Conservation (phyloP, 2,113 vertebrate species). For the Mormoops blainvillei region DNA sequence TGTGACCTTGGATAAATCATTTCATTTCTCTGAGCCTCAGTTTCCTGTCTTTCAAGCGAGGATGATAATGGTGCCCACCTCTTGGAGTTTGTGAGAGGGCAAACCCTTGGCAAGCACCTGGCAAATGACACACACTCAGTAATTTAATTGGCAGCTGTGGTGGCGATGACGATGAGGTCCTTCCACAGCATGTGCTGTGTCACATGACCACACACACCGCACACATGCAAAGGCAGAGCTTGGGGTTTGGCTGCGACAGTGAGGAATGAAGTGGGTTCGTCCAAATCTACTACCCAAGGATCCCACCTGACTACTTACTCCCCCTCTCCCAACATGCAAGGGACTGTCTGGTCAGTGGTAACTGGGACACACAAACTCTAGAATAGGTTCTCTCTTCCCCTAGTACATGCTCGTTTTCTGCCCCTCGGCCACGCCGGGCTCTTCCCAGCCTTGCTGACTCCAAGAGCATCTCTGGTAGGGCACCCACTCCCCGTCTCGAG, state of each 20-base stretch:
- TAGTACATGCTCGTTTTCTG: background rate
- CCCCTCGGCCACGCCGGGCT: fast-evolving
- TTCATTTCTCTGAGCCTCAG: background rate
- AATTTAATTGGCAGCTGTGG: background rate
- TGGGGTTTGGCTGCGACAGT: too few species aligned
- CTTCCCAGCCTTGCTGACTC: too few species aligned
- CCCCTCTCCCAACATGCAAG: fast-evolving
- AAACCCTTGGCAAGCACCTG: background rate
- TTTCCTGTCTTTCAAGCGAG: background rate
- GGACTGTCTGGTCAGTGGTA: too few species aligned
- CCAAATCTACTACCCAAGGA: background rate
- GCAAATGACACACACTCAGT: fast-evolving
- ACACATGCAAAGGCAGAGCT: background rate
- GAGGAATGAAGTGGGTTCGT: background rate
- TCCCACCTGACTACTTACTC: fast-evolving
- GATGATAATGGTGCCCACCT: background rate
- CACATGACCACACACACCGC: background rate
- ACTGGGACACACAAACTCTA: background rate
- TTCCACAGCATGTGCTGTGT: fast-evolving
- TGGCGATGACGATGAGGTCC: too few species aligned
- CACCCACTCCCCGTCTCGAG: fast-evolving
- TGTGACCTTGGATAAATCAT: background rate
- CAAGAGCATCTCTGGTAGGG: background rate
- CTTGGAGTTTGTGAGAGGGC: background rate
- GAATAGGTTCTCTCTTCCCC: background rate